Conservation (phyloP, 2,113 vertebrate genomes). For the Chaetops frenatus region DNA sequence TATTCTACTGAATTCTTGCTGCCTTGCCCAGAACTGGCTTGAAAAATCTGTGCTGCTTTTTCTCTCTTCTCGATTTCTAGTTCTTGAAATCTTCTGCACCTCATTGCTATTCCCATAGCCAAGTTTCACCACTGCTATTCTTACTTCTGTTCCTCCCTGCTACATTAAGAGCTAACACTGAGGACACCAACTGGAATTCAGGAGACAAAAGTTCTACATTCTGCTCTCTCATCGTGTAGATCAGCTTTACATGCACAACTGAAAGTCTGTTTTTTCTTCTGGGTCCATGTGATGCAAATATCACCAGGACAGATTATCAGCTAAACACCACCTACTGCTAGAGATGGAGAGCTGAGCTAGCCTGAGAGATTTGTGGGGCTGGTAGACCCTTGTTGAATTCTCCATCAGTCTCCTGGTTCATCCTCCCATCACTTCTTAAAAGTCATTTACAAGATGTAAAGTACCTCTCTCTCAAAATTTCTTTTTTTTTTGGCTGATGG, state of each 20-base stretch:
- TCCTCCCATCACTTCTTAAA: neutral
- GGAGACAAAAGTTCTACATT: neutral
- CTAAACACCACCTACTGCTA: neutral
- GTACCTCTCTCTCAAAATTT: neutral
- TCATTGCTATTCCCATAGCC: neutral
- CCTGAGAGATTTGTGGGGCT: neutral
- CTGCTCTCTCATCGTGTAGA: neutral
- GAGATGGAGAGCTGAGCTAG: neutral
- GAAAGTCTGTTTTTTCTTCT: neutral
- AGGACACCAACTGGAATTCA: neutral
- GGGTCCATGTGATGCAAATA: neutral
- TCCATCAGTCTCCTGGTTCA: neutral
- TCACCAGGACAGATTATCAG: neutral
- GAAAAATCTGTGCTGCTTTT: neutral
- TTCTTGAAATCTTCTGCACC: neutral
- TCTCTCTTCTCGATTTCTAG: neutral
- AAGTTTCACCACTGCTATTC: neutral
- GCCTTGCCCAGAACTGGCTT: neutral
- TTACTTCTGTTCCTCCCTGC: neutral
- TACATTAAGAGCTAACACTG: neutral
- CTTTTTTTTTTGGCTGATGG: neutral
- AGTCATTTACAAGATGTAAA: neutral
- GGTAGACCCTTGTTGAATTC: neutral
- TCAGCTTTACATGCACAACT: neutral
- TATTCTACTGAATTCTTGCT: neutral